Conservation (phyloP, 2,797 vertebrate species). For the Neosilurus hyrtlii region DNA sequence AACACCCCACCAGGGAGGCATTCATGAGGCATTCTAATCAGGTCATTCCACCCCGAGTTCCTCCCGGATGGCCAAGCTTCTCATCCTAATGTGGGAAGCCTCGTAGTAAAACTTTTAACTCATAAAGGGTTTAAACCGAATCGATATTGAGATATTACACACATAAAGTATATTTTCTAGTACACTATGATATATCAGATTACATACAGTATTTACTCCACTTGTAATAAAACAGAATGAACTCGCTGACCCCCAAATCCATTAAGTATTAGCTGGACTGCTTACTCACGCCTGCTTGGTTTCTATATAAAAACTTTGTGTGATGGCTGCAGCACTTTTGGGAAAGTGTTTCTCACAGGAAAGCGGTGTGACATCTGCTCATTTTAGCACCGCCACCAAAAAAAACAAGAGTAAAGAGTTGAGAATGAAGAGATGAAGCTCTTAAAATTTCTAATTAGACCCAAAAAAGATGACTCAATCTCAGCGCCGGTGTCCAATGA, state of each 20-base stretch:
- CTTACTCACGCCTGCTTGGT: neutral
- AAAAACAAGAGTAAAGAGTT: slow-evolving; percentile 2
- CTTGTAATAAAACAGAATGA: neutral
- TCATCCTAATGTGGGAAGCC: too few species aligned
- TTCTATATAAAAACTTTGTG: neutral
- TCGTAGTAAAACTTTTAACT: too few species aligned
- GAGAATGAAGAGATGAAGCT: slow-evolving; percentile 2
- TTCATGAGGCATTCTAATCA: too few species aligned
- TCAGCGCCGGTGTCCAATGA: neutral
- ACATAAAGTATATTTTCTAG: neutral
- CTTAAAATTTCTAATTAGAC: slow-evolving; percentile 8
- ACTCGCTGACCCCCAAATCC: neutral
- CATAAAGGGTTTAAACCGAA: too few species aligned
- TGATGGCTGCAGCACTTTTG: slow-evolving; percentile 13
- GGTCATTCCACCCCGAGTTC: too few species aligned
- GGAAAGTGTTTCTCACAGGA: slow-evolving; percentile 13
- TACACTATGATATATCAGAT: neutral
- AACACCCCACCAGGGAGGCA: too few species aligned
- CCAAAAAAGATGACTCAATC: slow-evolving; percentile 18
- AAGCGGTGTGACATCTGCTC: slow-evolving; percentile 26
- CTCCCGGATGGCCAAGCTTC: too few species aligned
- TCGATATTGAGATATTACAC: neutral
- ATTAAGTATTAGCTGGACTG: neutral
- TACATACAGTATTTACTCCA: neutral
- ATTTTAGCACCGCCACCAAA: neutral